A percentile compares a stretch with the other conserved stretches of the same genome.
Evolutionary conservation across 1,140 invertebrate genomes (phyloP).

Genomic region (Drosophila erecta): DNA sequence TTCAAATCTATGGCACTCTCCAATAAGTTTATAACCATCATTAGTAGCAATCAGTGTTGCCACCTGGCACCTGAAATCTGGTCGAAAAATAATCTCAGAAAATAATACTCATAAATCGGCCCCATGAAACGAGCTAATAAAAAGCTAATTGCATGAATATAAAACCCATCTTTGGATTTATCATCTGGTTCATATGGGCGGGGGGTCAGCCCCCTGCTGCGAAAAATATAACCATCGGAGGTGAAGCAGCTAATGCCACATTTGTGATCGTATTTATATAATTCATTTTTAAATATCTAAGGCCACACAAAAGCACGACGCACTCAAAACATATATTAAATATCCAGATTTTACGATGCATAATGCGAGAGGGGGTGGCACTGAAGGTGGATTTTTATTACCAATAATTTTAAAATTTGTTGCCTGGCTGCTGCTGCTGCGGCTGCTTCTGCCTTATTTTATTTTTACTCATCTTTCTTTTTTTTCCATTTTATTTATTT

Average conservation of each 20-base stretch:
- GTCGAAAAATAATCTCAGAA: background rate
- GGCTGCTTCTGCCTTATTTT: slow-evolving; percentile 25
- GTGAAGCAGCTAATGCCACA: slow-evolving; percentile 63
- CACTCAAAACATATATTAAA: slow-evolving; percentile 73
- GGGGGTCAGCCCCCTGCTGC: slow-evolving; percentile 21
- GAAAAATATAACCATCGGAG: slow-evolving; percentile 17
- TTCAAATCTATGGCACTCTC: slow-evolving; percentile 3
- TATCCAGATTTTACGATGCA: slow-evolving; percentile 77
- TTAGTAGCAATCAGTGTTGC: slow-evolving; percentile 18
- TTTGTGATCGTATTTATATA: slow-evolving; percentile 76
- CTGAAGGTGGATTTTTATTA: slow-evolving; percentile 79
- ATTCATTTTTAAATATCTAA: slow-evolving; percentile 78
- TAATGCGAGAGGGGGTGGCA: slow-evolving; percentile 38
- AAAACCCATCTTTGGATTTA: slow-evolving; percentile 58
- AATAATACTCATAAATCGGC: slow-evolving; percentile 7
- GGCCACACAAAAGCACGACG: slow-evolving; percentile 48
- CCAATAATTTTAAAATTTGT: slow-evolving; percentile 82
- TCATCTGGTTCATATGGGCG: slow-evolving; percentile 33
- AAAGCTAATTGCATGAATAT: slow-evolving; percentile 65
- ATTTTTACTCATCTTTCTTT: slow-evolving; percentile 11
- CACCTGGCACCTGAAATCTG: slow-evolving; percentile 10
- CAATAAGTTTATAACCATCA: slow-evolving; percentile 12
- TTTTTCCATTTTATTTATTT: background rate
- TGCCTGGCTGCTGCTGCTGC: slow-evolving; percentile 44
- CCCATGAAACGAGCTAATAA: slow-evolving; percentile 47